Base-by-base conservation (phyloP, 2,888 invertebrate species). In the Notodonta dromedarius region DNA sequence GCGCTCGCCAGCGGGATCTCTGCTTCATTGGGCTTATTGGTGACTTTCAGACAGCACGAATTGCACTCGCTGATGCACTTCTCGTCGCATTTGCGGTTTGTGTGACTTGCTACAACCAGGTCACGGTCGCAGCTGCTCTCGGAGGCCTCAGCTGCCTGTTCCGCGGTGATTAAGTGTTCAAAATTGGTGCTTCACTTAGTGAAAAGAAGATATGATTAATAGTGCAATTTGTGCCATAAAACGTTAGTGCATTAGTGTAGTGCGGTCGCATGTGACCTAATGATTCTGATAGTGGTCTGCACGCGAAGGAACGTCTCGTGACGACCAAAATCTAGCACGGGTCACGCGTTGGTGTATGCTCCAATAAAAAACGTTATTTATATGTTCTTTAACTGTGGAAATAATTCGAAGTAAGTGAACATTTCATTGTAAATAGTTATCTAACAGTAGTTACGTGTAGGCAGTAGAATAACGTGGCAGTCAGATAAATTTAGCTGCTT, bases 11-110 rank as follows among this genome's bases (percentile, higher is more conserved):
- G 85, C 89, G 93, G 92, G 93, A 91, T 91, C 91, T 90, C 93
- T 90, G 89, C 93, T 92, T 93, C 93, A 93, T 93, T 93, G 93
- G 93, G 92, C 89, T 93, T 90, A 93, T 93, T 93, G 93, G 93
- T 90, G 93, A 93, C 93, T 93, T 93, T 93, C 93, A 93, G 93
- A 87, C 91, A 93, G 82, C 92, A 93, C 93, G 93, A 93, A 92
- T 92, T 93, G 93, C 93, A 93, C 88, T 92, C 88, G 83, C 84
- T 84, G 91, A 91, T 93, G 93, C 93, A 93, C 88, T 91, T 91
- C 82, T 86, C 81, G 83, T 70, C 87, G 89, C 89, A 87, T 88
- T 85, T 85, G 89, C 88, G 84, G 77, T 85, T 82, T 78, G 73
- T 75, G 67, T 70, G 67, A 61, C 68, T 68, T 67, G 67, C 67